Evolutionary conservation across 1,140 invertebrate species (phyloP).

Genomic region (Coenobita brevimanus): DNA sequence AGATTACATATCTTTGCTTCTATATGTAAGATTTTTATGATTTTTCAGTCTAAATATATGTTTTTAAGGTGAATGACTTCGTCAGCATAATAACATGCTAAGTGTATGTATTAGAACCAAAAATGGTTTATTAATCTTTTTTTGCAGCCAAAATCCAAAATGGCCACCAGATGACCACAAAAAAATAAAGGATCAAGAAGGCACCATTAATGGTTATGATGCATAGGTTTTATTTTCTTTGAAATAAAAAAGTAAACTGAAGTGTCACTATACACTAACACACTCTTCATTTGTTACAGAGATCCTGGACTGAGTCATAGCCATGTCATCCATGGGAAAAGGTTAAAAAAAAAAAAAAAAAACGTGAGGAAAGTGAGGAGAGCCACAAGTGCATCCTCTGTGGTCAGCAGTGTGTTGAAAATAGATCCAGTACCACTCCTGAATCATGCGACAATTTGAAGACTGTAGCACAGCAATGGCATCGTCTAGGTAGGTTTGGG

Average conservation of each 20-base stretch:
- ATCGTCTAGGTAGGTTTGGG: slow-evolving; percentile 4
- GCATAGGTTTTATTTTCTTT: background rate
- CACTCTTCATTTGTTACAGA: slow-evolving; percentile 23
- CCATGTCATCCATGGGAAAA: background rate
- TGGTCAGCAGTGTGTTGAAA: no score
- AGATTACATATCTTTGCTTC: no score
- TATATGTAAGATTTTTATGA: background rate
- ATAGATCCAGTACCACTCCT: no score
- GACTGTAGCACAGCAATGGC: background rate
- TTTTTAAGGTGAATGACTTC: background rate
- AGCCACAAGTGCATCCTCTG: no score
- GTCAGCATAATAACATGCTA: background rate
- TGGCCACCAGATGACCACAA: background rate
- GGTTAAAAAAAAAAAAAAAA: background rate
- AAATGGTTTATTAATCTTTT: background rate
- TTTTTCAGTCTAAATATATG: background rate
- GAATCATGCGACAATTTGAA: no score
- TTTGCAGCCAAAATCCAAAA: background rate
- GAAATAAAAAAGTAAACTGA: background rate
- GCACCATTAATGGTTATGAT: slow-evolving; percentile 12
- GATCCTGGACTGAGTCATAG: background rate
- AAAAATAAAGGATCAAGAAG: background rate
- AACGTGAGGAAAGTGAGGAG: slow-evolving; percentile 25
- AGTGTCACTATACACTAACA: background rate
- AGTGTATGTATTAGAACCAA: background rate